A percentile compares a stretch with the other conserved stretches of the same genome.
Evolutionary conservation across 1,140 invertebrate species (phyloP).

Genomic region (Drosophila navojoa): DNA sequence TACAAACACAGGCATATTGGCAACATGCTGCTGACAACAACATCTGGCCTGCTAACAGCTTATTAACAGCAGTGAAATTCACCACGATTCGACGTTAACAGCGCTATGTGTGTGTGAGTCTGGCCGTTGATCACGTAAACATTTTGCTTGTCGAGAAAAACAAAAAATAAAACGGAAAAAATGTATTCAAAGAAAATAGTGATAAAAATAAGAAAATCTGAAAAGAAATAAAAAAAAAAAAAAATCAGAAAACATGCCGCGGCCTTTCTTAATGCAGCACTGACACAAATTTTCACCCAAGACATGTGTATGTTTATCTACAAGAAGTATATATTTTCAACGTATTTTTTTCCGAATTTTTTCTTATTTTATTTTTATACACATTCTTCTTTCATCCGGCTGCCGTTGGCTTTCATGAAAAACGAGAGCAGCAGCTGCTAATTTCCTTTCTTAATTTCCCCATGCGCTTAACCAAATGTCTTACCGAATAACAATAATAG

Average conservation of each 20-base stretch:
- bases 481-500: conserved; percentile 10
- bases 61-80: conserved; percentile 24
- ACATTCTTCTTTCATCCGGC: conserved; percentile 56
- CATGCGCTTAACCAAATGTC: conserved; percentile 13
- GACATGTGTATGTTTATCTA: conserved; percentile 38
- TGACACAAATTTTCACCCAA: conserved; percentile 69
- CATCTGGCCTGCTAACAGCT: conserved; percentile 15
- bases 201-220: conserved; percentile 14
- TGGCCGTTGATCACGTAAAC: conserved; percentile 44
- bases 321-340: conserved; percentile 31
- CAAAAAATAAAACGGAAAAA: background rate
- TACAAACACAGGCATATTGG: background rate
- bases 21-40: conserved; percentile 21
- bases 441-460: conserved; percentile 34
- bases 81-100: conserved; percentile 19
- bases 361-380: conserved; percentile 23
- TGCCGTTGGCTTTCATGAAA: conserved; percentile 33
- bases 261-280: conserved; percentile 66
- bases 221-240: conserved; percentile 5
- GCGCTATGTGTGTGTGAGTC: conserved; percentile 3
- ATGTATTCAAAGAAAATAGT: background rate
- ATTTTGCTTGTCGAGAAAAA: conserved; percentile 7
- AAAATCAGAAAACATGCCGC: conserved; percentile 32
- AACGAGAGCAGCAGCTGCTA: conserved; percentile 71
- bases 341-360: conserved; percentile 44